These are phyloP conservation scores for Cepphus grylle DNA, from an alignment of 2,113 vertebrate genomes.

Conservation along the genomic window DNA sequence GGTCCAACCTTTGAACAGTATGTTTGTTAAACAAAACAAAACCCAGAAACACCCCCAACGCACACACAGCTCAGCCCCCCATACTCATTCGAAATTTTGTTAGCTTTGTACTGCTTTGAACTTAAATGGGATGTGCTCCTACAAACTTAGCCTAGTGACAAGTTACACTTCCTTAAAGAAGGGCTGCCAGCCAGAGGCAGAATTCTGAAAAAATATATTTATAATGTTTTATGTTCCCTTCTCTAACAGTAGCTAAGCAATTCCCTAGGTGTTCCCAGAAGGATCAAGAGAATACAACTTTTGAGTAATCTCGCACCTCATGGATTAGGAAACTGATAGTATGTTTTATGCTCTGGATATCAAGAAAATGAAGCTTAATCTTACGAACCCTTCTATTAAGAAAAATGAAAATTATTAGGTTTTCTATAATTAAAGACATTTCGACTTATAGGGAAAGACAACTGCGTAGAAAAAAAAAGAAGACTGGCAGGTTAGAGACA, in stretches of 20 bases:
- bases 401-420: background rate
- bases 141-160: too few relatives aligned
- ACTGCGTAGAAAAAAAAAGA: background rate
- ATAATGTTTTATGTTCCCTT: background rate
- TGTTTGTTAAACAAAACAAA: background rate
- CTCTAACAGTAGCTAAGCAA: background rate
- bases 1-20: background rate
- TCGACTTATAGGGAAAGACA: background rate
- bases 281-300: background rate
- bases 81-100: background rate
- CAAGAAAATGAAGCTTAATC: background rate
- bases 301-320: background rate
- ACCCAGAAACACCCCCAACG: fast-evolving
- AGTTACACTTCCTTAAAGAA: background rate
- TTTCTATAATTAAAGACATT: background rate
- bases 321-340: background rate
- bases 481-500: background rate
- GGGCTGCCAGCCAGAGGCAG: background rate
- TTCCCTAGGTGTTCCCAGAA: background rate
- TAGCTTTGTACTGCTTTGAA: background rate
- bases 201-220: background rate
- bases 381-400: background rate
- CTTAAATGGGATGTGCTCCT: background rate
- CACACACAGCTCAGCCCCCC: background rate
- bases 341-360: background rate